Evolutionary conservation across 2,888 invertebrate genomes (phyloP).

Genomic region (Subacronicta megacephala): DNA sequence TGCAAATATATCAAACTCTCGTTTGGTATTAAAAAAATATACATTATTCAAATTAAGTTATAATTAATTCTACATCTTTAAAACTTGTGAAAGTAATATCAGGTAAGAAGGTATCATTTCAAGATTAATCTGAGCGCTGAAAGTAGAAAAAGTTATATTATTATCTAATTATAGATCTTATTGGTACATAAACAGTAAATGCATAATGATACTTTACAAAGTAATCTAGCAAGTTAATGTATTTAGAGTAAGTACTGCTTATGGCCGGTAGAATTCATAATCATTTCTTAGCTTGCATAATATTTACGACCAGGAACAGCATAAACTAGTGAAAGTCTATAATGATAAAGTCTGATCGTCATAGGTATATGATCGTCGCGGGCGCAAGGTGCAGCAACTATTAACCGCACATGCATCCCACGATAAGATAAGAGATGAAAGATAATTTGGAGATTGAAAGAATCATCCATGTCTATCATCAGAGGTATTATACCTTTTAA

Average conservation of each 20-base stretch:
- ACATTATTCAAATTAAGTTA: too few species aligned
- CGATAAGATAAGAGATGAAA: not conserved
- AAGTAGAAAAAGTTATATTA: too few species aligned
- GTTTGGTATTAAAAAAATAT: too few species aligned
- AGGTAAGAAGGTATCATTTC: not conserved
- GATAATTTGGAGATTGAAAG: too few species aligned
- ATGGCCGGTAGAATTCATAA: conserved; percentile 7
- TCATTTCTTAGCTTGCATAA: conserved; percentile 23
- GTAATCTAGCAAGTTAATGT: conserved; percentile 17
- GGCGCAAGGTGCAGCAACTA: not conserved
- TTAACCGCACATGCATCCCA: not conserved
- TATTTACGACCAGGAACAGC: conserved; percentile 10
- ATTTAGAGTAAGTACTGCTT: not conserved
- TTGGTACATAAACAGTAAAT: too few species aligned
- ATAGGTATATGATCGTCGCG: too few species aligned
- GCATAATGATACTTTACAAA: conserved; percentile 19
- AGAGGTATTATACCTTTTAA: too few species aligned
- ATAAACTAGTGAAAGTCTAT: conserved; percentile 24
- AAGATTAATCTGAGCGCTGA: not conserved
- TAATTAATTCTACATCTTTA: not conserved
- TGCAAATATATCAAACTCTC: too few species aligned
- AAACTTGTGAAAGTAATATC: conserved; percentile 1
- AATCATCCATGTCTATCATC: too few species aligned
- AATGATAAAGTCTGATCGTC: too few species aligned
- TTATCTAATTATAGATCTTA: too few species aligned